A percentile compares a stretch with the other conserved stretches of the same genome.
Evolutionary conservation across 2,797 vertebrate genomes (phyloP).

Genomic region (Gymnopithys bicolor): DNA sequence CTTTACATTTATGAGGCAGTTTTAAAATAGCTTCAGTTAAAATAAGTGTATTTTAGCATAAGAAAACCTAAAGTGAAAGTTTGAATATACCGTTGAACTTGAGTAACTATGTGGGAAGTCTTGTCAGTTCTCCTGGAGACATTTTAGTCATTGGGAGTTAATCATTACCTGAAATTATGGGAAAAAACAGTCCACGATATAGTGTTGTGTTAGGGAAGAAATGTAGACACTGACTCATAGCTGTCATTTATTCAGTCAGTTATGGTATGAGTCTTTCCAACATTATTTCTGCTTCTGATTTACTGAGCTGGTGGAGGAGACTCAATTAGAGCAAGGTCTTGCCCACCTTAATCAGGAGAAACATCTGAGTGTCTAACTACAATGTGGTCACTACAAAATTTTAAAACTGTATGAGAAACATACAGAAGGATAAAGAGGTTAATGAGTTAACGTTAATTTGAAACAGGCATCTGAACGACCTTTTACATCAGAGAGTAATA

Average conservation of each 20-base stretch:
- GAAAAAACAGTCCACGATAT: conserved; percentile 8
- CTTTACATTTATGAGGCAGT: neutral
- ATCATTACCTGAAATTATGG: conserved; percentile 65
- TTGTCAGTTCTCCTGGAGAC: conserved; percentile 38
- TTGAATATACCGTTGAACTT: neutral
- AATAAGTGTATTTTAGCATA: neutral
- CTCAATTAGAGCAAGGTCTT: neutral
- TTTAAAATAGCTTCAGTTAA: neutral
- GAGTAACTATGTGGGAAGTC: neutral
- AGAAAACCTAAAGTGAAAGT: neutral
- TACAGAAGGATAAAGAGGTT: neutral
- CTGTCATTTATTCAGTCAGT: conserved; percentile 55
- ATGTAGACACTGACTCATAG: conserved; percentile 69
- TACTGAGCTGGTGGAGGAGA: neutral
- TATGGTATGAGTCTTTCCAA: conserved; percentile 4
- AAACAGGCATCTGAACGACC: neutral
- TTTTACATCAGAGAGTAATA: neutral
- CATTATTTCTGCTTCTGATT: neutral
- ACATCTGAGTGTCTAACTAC: neutral
- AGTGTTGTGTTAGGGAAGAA: conserved; percentile 61
- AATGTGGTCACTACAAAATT: neutral
- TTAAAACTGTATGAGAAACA: neutral
- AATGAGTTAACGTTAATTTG: neutral
- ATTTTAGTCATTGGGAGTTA: conserved; percentile 71
- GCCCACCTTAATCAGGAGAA: neutral